phyloP scores from a whole-genome alignment of 2,888 invertebrate species.

The Lycocerus yunnanus region DNA sequence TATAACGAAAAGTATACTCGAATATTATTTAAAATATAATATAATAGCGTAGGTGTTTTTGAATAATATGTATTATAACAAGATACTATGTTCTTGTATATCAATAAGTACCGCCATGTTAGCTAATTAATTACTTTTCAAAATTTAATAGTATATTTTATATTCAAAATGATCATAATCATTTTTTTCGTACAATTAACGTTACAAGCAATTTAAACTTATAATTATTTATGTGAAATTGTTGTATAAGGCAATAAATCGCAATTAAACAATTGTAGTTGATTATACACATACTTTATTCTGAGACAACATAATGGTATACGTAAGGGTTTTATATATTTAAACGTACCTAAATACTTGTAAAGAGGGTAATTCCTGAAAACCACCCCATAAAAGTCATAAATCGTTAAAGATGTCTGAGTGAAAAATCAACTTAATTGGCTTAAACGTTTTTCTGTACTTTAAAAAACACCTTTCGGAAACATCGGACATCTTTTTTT shows the following conservation, averaged over 20 bases:
- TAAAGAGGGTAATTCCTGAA: conserved; percentile 36
- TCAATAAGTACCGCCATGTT: not conserved
- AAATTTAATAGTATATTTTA: not conserved
- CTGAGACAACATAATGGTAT: conserved; percentile 14
- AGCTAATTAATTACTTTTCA: not conserved
- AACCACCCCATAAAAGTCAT: conserved; percentile 35
- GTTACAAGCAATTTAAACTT: not conserved
- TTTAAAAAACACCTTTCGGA: not conserved
- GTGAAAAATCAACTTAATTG: conserved; percentile 27
- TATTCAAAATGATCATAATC: not conserved
- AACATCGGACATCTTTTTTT: conserved; percentile 14
- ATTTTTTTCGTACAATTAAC: not conserved
- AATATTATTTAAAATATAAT: not conserved
- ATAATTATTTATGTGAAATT: not conserved
- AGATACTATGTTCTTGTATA: not conserved
- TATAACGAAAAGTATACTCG: not conserved
- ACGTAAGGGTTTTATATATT: conserved; percentile 24
- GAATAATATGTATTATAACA: not conserved
- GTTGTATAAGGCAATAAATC: not conserved
- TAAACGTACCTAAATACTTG: conserved; percentile 33
- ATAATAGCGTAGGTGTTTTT: not conserved
- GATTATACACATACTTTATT: conserved; percentile 9
- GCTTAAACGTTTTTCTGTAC: conserved; percentile 3
- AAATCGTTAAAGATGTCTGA: conserved; percentile 32
- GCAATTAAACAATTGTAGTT: not conserved